phyloP scores from a whole-genome alignment of 2,888 invertebrate genomes.

The Prostheceraeus crozeri region DNA sequence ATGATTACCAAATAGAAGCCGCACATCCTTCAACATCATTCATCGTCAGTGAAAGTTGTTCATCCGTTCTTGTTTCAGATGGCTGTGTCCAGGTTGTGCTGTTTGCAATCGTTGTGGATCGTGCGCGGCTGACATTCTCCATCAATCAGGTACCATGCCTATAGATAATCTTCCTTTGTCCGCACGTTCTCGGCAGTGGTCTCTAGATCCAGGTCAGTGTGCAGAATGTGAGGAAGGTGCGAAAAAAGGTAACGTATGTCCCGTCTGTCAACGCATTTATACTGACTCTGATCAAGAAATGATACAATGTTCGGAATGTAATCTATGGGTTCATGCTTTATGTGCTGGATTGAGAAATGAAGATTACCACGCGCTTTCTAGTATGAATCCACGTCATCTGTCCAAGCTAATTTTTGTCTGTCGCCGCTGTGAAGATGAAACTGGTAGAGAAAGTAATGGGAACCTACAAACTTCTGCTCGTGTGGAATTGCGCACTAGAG shows the following conservation, averaged over 20 bases:
- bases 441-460: too few species aligned
- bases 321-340: slow-evolving; percentile 30
- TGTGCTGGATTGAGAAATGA: slow-evolving; percentile 26
- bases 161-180: too few species aligned
- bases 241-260: slow-evolving; percentile 29
- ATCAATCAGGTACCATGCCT: too few species aligned
- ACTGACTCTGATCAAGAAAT: slow-evolving; percentile 15
- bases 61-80: not conserved
- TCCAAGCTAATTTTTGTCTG: too few species aligned
- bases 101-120: slow-evolving; percentile 31
- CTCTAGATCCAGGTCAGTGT: slow-evolving; percentile 23
- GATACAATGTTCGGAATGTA: slow-evolving; percentile 29
- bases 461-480: too few species aligned
- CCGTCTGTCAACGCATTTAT: slow-evolving; percentile 32
- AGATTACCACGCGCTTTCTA: too few species aligned
- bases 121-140: not conserved
- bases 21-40: too few species aligned
- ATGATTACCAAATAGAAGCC: too few species aligned
- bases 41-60: too few species aligned
- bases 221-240: not conserved
- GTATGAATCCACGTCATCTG: too few species aligned
- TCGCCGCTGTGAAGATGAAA: too few species aligned
- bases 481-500: too few species aligned
- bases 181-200: slow-evolving; percentile 18
- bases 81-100: slow-evolving; percentile 33